Percentiles rank a stretch among this genome's conserved stretches.
These are phyloP conservation scores for Percopsis transmontana DNA, from an alignment of 2,113 vertebrate genomes.

Conservation along the genomic window DNA sequence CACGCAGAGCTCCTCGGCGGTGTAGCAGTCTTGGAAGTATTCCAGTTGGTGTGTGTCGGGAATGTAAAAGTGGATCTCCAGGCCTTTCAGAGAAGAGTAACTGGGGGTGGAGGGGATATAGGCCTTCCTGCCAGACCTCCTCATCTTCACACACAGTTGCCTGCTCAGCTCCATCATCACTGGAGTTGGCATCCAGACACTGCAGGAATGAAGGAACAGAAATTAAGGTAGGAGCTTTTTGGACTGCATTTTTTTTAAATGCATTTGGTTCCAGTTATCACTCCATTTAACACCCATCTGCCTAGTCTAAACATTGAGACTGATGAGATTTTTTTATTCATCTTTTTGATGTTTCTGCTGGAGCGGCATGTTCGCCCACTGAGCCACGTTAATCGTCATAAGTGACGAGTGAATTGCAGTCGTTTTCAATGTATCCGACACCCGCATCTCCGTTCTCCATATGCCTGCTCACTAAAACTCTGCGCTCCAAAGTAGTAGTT, in stretches of 20 bases:
- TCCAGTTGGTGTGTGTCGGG: conserved; percentile 75
- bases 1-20: conserved; percentile 87
- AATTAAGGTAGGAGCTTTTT: neutral
- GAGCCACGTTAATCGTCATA: too few relatives aligned
- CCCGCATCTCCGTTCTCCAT: too few relatives aligned
- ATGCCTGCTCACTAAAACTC: too few relatives aligned
- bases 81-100: conserved; percentile 76
- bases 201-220: conserved; percentile 39
- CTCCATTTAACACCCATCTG: neutral
- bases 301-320: neutral
- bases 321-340: too few relatives aligned
- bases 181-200: conserved; percentile 85
- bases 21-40: conserved; percentile 81
- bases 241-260: too few relatives aligned
- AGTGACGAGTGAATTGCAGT: too few relatives aligned
- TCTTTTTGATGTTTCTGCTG: too few relatives aligned
- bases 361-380: too few relatives aligned
- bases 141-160: conserved; percentile 97
- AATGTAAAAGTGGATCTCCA: conserved; percentile 88
- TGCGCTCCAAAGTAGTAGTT: too few relatives aligned
- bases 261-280: neutral
- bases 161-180: conserved; percentile 86
- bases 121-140: conserved; percentile 79
- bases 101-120: conserved; percentile 74
- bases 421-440: too few relatives aligned